These are phyloP conservation scores for Sinelater perroti DNA, from an alignment of 2,888 invertebrate species.

Conservation along the genomic window DNA sequence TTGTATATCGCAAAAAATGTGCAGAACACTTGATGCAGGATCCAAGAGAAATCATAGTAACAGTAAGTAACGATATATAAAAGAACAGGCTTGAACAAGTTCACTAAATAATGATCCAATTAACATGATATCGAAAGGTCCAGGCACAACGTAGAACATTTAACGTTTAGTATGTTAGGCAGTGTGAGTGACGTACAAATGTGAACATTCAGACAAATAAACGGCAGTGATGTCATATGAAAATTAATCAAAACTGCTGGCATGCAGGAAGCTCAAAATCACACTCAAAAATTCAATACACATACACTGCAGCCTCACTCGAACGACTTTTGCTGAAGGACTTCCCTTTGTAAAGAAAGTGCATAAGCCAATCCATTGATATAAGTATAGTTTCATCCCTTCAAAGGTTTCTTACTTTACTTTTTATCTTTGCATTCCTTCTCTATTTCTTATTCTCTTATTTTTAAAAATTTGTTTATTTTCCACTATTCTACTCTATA, in stretches of 20 bases:
- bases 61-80: slow-evolving; percentile 16
- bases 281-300: slow-evolving; percentile 43
- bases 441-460: too few species aligned
- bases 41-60: slow-evolving; percentile 17
- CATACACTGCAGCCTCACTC: slow-evolving; percentile 27
- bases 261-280: slow-evolving; percentile 55
- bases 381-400: too few species aligned
- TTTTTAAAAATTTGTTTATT: too few species aligned
- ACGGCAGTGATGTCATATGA: slow-evolving; percentile 44
- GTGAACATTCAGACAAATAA: slow-evolving; percentile 37
- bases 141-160: slow-evolving; percentile 35
- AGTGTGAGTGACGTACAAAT: slow-evolving; percentile 42
- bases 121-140: slow-evolving; percentile 25
- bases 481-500: too few species aligned
- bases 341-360: too few species aligned
- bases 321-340: too few species aligned
- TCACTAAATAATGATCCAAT: slow-evolving; percentile 35
- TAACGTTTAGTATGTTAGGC: slow-evolving; percentile 41
- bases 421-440: too few species aligned
- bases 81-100: slow-evolving; percentile 34
- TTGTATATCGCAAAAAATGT: slow-evolving; percentile 29
- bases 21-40: slow-evolving; percentile 30
- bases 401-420: too few species aligned
- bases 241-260: slow-evolving; percentile 45
- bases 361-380: too few species aligned